These are phyloP conservation scores for Merluccius polli DNA, from an alignment of 2,797 vertebrate species.

Conservation along the genomic window DNA sequence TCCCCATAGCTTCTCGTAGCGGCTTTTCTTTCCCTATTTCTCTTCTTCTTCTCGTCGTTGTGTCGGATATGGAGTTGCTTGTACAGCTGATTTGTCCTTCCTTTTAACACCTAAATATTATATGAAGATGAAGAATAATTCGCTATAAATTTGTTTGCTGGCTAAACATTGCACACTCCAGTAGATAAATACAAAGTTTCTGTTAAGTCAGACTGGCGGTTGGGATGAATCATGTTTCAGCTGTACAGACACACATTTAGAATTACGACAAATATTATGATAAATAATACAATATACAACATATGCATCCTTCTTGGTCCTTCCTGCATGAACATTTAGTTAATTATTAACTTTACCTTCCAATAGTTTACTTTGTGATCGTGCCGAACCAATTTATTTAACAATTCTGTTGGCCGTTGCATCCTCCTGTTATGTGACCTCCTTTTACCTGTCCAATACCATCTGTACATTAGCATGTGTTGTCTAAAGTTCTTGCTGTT, in stretches of 20 bases:
- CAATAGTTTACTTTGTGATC: slow-evolving; percentile 49
- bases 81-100: not conserved
- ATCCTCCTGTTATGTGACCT: slow-evolving; percentile 1
- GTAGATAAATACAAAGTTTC: not conserved
- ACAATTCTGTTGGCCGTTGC: slow-evolving; percentile 35
- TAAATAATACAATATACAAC: not conserved
- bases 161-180: not conserved
- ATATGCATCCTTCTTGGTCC: not conserved
- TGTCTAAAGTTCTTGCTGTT: slow-evolving; percentile 32
- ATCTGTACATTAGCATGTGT: not conserved
- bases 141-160: not conserved
- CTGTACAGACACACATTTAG: not conserved
- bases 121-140: not conserved
- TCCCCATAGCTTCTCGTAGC: slow-evolving; percentile 73
- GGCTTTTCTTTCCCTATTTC: slow-evolving; percentile 32
- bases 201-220: not conserved
- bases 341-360: slow-evolving; percentile 35
- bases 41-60: slow-evolving; percentile 12
- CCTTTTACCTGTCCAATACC: not conserved
- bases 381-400: slow-evolving; percentile 8
- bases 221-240: not conserved
- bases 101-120: not conserved
- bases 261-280: not conserved
- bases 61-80: not conserved
- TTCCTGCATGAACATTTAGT: slow-evolving; percentile 62